Base-by-base conservation (phyloP, 2,888 invertebrate species). In the Embidobia sp. region DNA sequence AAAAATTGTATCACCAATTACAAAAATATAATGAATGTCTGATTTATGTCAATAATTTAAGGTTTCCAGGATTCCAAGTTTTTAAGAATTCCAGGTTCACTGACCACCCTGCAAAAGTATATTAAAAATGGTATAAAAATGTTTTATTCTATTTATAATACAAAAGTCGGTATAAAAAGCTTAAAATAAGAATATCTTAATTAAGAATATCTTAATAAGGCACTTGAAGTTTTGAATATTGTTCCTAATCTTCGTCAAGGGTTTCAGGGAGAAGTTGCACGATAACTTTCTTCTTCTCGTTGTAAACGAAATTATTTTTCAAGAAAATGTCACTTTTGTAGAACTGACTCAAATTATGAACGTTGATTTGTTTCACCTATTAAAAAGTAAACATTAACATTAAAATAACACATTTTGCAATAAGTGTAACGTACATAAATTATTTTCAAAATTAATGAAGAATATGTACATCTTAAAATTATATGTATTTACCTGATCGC, bases 281-380 rank as follows among this genome's bases (percentile, higher is more conserved):
- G 81, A 99, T 98, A 18, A 96, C 91, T 87, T 96, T 97, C 49
- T 96, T 92, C 84, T 93, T 94, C 1, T 93, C 85, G 90, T 99
- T 98, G 82, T 96, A 97, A 0, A 92, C 91, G 87, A 97, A 99
- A 82, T 95, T 94, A 87, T 99, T 98, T 66, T 93, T 92, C 85
- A 94, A 94, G 90, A 99, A 99, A 81, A 98, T 91, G 35, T 95
- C 93, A 83, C 97, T 98, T 13, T 96, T 94, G 83, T 97, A 99
- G 91, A 99, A 99, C 0, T 96, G 93, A 82, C 95, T 94, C 63
- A 99, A 90, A 88, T 97, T 96, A 78, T 93, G 92, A 70, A 99
- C 96, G 87, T 97, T 96, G 81, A 99, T 94, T 90, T 97, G 96
- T 85, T 96, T 94, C 0, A 98, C 98, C 92, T 98, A 33, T 91